Conservation (phyloP, 2,888 invertebrate genomes). For the Ceramica pisi region DNA sequence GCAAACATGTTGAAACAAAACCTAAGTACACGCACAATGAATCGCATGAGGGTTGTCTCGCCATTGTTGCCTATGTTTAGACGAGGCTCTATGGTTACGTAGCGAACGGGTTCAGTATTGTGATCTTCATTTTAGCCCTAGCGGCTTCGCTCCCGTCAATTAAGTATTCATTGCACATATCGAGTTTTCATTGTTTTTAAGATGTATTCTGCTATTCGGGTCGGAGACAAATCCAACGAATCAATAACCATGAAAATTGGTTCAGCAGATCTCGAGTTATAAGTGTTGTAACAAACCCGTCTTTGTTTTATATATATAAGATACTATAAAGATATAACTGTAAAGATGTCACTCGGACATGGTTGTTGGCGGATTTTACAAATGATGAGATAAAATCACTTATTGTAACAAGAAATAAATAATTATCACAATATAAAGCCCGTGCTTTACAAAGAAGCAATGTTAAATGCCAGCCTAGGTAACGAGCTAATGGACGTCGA, state of each 20-base stretch:
- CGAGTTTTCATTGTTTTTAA: too few species aligned
- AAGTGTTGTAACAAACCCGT: too few species aligned
- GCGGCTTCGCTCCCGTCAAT: too few species aligned
- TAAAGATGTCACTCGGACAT: neutral
- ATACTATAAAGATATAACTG: too few species aligned
- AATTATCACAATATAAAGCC: conserved; percentile 1
- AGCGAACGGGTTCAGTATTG: conserved; percentile 18
- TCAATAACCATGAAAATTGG: too few species aligned
- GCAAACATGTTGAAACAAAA: conserved; percentile 57
- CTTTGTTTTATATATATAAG: too few species aligned
- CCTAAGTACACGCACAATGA: conserved; percentile 53
- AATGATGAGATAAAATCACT: neutral
- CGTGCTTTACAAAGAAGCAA: conserved; percentile 30
- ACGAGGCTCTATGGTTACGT: conserved; percentile 13
- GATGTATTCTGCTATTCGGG: too few species aligned
- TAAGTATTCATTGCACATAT: too few species aligned
- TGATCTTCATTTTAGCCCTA: conserved; percentile 12
- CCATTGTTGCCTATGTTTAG: conserved; percentile 49
- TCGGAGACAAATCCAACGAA: too few species aligned
- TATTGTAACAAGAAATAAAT: neutral
- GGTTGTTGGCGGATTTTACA: neutral
- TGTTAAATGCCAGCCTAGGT: conserved; percentile 50
- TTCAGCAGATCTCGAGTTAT: too few species aligned
- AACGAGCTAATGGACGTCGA: conserved; percentile 68
- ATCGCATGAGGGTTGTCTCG: conserved; percentile 52